Base-by-base conservation (phyloP, 2,113 vertebrate genomes). In the Ciconia stormi region DNA sequence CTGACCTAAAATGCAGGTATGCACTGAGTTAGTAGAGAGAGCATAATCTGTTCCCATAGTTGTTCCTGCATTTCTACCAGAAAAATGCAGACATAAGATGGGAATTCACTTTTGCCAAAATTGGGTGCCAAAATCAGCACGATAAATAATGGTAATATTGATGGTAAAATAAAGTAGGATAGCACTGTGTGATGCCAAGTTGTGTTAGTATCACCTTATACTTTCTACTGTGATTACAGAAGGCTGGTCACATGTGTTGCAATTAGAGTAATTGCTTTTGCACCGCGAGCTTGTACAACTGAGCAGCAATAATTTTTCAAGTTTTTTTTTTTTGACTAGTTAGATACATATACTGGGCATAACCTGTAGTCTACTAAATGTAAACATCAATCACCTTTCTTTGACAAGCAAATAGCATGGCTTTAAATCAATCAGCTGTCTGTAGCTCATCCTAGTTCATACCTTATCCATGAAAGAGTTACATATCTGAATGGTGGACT, bases 381-480 rank as follows among this genome's bases (percentile, higher is more conserved):
- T 93, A 91, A 97, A 88, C 36, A 95, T 50, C 81, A 82, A 61
- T 61, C 91, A 65, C 30, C 29, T 85, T 61, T 95, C 92, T 92
- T 87, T 92, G 91, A 91, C 73, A 96, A 96, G 80, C 61, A 97
- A 97, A 97, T 70, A 95, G 19, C 84, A 87, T 82, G 72, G 62
- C 62, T 95, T 73, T 91, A 84, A 89, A 86, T 82, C 83, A 92
- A 83, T 89, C 30, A 73, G 19, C 59, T 82, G 58, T 73, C 29
- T 80, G 49, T 52, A 61, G 42, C 11, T 96, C 32, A 55, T 63
- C 72, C 62, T 93, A 29, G 32, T 84, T 97, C 82, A 46, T 86
- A 91, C 89, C 61, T 90, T 94, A 91, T 79, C 49, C 30, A 70
- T 56, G 34, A 56, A 58, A 73, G 29, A 79, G 34, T 82, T 76